phyloP scores from a whole-genome alignment of 1,140 invertebrate species.

The Stegodyphus mimosarum region DNA sequence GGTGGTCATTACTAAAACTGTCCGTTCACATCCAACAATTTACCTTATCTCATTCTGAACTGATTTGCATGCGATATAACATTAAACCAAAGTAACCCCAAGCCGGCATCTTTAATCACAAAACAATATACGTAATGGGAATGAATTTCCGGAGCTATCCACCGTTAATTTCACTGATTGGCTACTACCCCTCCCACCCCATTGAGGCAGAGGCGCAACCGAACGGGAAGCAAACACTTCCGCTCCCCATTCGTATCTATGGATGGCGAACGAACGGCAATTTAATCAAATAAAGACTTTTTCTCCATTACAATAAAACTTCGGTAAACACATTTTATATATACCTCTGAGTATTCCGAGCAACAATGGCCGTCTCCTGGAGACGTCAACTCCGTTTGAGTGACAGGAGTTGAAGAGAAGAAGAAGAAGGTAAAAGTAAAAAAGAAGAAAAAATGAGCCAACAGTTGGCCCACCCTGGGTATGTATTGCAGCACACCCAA shows the following conservation, averaged over 20 bases:
- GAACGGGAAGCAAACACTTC: background rate
- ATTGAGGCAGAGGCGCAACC: background rate
- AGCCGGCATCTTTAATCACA: background rate
- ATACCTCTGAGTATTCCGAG: too few relatives aligned
- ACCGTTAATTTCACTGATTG: slow-evolving; percentile 26
- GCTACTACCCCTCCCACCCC: background rate
- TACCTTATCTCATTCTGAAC: too few relatives aligned
- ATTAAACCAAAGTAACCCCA: too few relatives aligned
- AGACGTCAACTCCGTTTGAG: slow-evolving; percentile 34
- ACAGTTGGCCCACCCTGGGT: slow-evolving; percentile 49
- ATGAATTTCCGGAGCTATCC: background rate
- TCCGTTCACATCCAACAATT: too few relatives aligned
- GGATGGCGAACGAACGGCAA: slow-evolving; percentile 7
- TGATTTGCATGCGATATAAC: too few relatives aligned
- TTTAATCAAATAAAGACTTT: slow-evolving; percentile 55
- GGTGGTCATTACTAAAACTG: too few relatives aligned
- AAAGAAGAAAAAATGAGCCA: slow-evolving; percentile 15
- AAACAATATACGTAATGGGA: background rate
- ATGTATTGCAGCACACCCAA: slow-evolving; percentile 54
- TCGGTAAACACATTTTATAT: slow-evolving; percentile 51
- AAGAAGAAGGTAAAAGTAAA: slow-evolving; percentile 4
- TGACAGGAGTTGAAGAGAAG: slow-evolving; percentile 31
- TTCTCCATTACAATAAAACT: slow-evolving; percentile 45
- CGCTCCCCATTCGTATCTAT: background rate
- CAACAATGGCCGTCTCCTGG: slow-evolving; percentile 15